Percentiles rank a stretch among this genome's conserved stretches.
Evolutionary conservation across 2,888 invertebrate species (phyloP).

Genomic region (Lepidochitona cinerea): DNA sequence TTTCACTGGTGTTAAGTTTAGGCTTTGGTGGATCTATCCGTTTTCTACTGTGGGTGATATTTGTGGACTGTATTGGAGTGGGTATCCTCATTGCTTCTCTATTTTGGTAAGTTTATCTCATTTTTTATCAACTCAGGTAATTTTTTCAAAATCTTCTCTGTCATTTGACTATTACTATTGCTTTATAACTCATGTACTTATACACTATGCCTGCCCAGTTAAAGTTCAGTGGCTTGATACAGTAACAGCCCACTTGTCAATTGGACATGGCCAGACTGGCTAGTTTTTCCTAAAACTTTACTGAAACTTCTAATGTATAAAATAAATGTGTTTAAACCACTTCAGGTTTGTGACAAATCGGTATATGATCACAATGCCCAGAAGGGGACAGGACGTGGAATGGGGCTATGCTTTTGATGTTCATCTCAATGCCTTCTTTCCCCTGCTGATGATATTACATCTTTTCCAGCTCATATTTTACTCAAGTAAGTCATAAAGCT

Average conservation of each 20-base stretch:
- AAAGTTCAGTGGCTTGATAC: background rate
- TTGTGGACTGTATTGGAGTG: slow-evolving; percentile 93
- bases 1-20: slow-evolving; percentile 84
- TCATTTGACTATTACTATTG: too few species aligned
- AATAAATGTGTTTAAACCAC: slow-evolving; percentile 20
- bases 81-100: slow-evolving; percentile 89
- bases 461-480: slow-evolving; percentile 88
- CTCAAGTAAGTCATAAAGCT: slow-evolving; percentile 68
- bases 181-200: too few species aligned
- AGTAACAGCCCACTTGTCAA: too few species aligned
- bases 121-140: too few species aligned
- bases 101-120: slow-evolving; percentile 91
- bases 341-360: slow-evolving; percentile 87
- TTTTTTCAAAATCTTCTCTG: too few species aligned
- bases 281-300: background rate
- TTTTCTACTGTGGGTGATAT: slow-evolving; percentile 91
- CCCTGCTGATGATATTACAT: slow-evolving; percentile 93
- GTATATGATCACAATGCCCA: slow-evolving; percentile 71
- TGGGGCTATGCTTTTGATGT: slow-evolving; percentile 99
- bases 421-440: slow-evolving; percentile 98
- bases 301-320: too few species aligned
- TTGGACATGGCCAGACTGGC: background rate
- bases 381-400: slow-evolving; percentile 84
- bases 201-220: too few species aligned
- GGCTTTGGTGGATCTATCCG: slow-evolving; percentile 78